Evolutionary conservation across 2,888 invertebrate genomes (phyloP), one percentile per base, ranked within the genome.

Genomic region (Calameuta idolon): DNA sequence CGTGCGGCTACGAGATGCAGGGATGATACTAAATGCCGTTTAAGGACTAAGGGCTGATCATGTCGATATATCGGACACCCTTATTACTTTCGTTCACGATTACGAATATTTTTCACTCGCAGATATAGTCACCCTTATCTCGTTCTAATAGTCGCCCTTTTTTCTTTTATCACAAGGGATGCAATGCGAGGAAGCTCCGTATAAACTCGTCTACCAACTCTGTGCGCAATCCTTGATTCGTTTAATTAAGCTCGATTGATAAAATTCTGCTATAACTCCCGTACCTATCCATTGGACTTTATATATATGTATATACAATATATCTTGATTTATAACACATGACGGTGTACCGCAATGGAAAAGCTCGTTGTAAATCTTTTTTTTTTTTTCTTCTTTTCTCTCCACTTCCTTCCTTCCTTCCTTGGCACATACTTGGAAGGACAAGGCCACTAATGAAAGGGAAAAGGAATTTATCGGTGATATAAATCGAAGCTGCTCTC

Each of bases 391-490:
- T 71, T 75, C 75, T 31, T 69, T 76, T 69, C 71, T 69, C 37
- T 15, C 69, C 37, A 55, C 34, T 30, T 71, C 76, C 73, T 76
- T 69, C 69, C 40, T 69, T 75, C 76, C 68, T 37, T 73, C 74
- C 40, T 74, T 69, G 71, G 73, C 79, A 75, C 71, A 34, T 76
- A 68, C 34, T 75, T 40, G 73, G 76, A 80, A 75, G 83, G 82
- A 84, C 86, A 82, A 83, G 84, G 83, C 84, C 87, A 85, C 89
- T 90, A 90, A 90, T 90, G 90, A 90, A 90, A 90, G 86, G 86
- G 87, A 86, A 87, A 85, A 88, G 85, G 87, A 89, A 90, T 90
- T 90, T 90, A 90, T 90, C 88, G 89, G 71, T 79, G 86, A 84
- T 87, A 90, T 90, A 90, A 90, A 90, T 90, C 88, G 89, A 55